Conservation (phyloP, 2,888 invertebrate species). For the Leucozona laternaria region DNA sequence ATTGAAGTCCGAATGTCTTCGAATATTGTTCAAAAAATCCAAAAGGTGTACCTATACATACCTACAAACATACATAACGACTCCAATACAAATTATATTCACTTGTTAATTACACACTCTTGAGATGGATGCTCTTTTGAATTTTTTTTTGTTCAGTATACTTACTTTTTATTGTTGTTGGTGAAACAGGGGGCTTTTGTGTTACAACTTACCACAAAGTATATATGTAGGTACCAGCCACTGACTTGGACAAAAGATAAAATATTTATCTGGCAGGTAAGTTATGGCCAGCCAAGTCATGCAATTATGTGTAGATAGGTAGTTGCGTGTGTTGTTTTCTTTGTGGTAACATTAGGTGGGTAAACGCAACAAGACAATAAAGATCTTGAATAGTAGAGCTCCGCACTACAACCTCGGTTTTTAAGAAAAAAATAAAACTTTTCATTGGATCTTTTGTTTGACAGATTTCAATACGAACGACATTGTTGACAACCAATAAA, state of each 20-base stretch:
- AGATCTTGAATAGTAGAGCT: slow-evolving; percentile 2
- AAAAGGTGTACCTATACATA: background rate
- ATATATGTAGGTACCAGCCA: no score
- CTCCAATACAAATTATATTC: background rate
- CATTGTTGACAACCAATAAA: slow-evolving; percentile 16
- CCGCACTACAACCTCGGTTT: slow-evolving; percentile 25
- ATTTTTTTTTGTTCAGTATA: slow-evolving; percentile 43
- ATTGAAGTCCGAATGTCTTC: slow-evolving; percentile 46
- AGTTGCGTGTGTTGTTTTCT: slow-evolving; percentile 12
- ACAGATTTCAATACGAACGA: slow-evolving; percentile 16
- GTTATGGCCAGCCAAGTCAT: slow-evolving; percentile 55
- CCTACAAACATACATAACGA: no score
- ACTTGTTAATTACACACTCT: slow-evolving; percentile 45
- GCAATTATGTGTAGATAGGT: slow-evolving; percentile 43
- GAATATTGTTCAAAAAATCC: slow-evolving; percentile 15
- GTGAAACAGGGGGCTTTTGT: slow-evolving; percentile 40
- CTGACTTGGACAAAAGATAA: slow-evolving; percentile 44
- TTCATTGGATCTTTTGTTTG: slow-evolving; percentile 35
- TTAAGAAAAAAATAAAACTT: slow-evolving; percentile 12
- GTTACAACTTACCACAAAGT: slow-evolving; percentile 40
- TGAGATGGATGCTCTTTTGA: slow-evolving; percentile 11
- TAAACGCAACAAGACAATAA: slow-evolving; percentile 23
- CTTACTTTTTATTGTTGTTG: slow-evolving; percentile 35
- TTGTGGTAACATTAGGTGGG: background rate
- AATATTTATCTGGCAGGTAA: slow-evolving; percentile 36